A percentile compares a stretch with the other conserved stretches of the same genome.
phyloP scores from a whole-genome alignment of 2,888 invertebrate species.

The Taphrorychus bicolor region DNA sequence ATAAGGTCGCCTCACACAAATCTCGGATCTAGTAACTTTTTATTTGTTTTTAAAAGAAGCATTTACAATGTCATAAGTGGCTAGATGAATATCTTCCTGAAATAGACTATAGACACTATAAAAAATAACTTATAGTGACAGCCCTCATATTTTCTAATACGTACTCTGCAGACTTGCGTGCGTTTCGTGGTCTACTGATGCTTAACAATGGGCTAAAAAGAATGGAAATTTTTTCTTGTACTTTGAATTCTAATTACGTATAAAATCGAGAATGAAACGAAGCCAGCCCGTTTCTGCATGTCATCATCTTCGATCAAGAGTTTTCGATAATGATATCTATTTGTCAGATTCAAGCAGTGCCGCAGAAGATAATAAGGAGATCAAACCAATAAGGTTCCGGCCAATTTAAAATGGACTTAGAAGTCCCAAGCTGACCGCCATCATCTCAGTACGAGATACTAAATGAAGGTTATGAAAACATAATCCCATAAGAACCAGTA shows the following conservation, averaged over 20 bases:
- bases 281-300: slow-evolving; percentile 18
- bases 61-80: too few relatives aligned
- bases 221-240: slow-evolving; percentile 4
- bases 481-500: slow-evolving; percentile 4
- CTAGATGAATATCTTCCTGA: too few relatives aligned
- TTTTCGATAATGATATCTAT: slow-evolving; percentile 19
- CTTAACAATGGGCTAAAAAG: slow-evolving; percentile 10
- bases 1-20: too few relatives aligned
- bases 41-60: too few relatives aligned
- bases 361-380: not conserved
- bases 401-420: not conserved
- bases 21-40: too few relatives aligned
- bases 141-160: slow-evolving; percentile 22
- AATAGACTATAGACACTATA: slow-evolving; percentile 2
- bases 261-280: too few relatives aligned
- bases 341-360: slow-evolving; percentile 17
- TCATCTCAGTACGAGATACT: slow-evolving; percentile 2
- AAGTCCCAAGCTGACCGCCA: not conserved
- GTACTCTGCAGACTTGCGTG: slow-evolving; percentile 15
- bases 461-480: slow-evolving; percentile 1
- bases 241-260: slow-evolving; percentile 3
- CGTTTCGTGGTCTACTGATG: not conserved
- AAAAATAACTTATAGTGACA: slow-evolving; percentile 28
- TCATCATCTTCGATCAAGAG: slow-evolving; percentile 16
- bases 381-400: slow-evolving; percentile 7